Evolutionary conservation across 2,797 vertebrate genomes (phyloP).

Genomic region (Danio albolineatus): DNA sequence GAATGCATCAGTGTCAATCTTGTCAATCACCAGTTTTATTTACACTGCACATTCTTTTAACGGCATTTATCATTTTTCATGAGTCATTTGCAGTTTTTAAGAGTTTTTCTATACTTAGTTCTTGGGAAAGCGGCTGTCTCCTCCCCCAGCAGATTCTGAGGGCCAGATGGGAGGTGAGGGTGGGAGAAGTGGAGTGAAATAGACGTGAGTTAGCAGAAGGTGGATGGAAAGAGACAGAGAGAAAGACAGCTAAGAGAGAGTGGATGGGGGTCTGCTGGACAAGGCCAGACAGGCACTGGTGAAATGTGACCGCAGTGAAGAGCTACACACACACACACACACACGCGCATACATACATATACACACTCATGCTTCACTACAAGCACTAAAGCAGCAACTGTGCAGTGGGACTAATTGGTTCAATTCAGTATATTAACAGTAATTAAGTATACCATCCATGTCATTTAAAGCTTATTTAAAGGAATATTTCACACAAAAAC

Average conservation of each 20-base stretch:
- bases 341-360: too few species aligned
- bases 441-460: too few species aligned
- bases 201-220: constrained; percentile 51
- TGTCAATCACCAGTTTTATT: background rate
- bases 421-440: background rate
- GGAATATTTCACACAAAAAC: too few species aligned
- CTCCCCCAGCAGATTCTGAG: constrained; percentile 36
- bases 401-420: background rate
- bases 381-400: background rate
- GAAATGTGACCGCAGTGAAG: constrained; percentile 54
- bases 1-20: background rate
- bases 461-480: too few species aligned
- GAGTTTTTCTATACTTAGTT: background rate
- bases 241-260: background rate
- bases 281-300: constrained; percentile 53
- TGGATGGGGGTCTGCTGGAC: background rate
- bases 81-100: background rate
- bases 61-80: background rate
- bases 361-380: too few species aligned
- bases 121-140: constrained; percentile 30
- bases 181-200: constrained; percentile 38
- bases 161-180: constrained; percentile 64
- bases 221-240: constrained; percentile 8
- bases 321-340: too few species aligned
- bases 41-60: background rate